A percentile compares a stretch with the other conserved stretches of the same genome.
Evolutionary conservation across 2,797 vertebrate species (phyloP).

Genomic region (Periophthalmus magnuspinnatus): DNA sequence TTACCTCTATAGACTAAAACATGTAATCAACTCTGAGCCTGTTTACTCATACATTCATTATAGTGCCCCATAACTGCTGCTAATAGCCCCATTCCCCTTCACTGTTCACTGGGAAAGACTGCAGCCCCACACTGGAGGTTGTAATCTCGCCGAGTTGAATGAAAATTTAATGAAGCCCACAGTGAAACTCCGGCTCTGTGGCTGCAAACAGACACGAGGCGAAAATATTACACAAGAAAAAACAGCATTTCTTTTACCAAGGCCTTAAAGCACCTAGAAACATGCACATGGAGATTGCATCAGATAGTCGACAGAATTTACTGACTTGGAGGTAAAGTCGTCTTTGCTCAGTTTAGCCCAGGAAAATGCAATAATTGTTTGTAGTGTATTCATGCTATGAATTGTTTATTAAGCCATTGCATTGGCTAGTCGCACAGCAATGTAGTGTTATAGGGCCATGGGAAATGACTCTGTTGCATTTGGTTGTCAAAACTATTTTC

Average conservation of each 20-base stretch:
- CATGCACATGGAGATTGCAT: constrained; percentile 10
- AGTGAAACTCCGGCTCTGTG: constrained; percentile 52
- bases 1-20: not conserved
- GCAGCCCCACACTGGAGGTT: constrained; percentile 15
- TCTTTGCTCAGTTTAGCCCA: not conserved
- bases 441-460: not conserved
- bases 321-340: not conserved
- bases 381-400: not conserved
- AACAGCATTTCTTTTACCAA: not conserved
- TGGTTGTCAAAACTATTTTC: too few species aligned
- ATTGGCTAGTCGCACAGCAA: not conserved
- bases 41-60: constrained; percentile 62
- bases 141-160: constrained; percentile 35
- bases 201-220: constrained; percentile 24
- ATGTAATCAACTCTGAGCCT: constrained; percentile 42
- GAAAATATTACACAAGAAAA: constrained; percentile 6
- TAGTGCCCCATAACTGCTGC: constrained; percentile 63
- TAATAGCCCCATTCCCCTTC: constrained; percentile 20
- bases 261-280: constrained; percentile 6
- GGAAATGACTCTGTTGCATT: too few species aligned
- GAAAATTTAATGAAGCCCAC: constrained; percentile 30
- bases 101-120: constrained; percentile 22
- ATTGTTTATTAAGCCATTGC: constrained; percentile 1
- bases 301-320: not conserved
- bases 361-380: not conserved